Percentiles rank a stretch among this genome's conserved stretches.
Evolutionary conservation across 2,888 invertebrate genomes (phyloP).

Genomic region (Yponomeuta sedellus): DNA sequence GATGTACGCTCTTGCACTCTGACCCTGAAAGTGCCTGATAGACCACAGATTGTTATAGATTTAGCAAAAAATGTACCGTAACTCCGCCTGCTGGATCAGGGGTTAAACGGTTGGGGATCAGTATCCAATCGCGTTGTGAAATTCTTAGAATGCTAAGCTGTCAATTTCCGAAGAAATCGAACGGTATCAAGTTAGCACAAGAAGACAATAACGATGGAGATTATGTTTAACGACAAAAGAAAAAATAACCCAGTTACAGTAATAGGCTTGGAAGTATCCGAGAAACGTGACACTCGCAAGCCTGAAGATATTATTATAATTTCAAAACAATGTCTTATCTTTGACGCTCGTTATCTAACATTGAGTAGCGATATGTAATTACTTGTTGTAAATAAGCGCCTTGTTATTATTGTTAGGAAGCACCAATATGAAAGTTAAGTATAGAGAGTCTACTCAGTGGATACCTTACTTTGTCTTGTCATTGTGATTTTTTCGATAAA

Average conservation of each 20-base stretch:
- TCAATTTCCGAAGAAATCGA: neutral
- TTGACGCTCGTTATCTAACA: neutral
- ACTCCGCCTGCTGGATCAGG: neutral
- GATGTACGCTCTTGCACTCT: conserved; percentile 43
- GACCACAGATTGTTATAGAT: conserved; percentile 16
- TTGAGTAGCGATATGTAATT: neutral
- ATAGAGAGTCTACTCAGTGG: neutral
- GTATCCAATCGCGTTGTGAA: neutral
- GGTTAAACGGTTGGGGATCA: neutral
- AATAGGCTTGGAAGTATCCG: neutral
- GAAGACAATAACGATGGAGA: neutral
- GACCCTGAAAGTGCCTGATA: conserved; percentile 29
- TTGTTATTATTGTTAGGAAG: neutral
- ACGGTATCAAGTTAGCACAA: neutral
- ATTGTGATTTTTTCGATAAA: no score
- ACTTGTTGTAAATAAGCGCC: neutral
- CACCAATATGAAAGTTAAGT: neutral
- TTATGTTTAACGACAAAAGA: neutral
- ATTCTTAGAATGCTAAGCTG: neutral
- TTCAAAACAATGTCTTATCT: neutral
- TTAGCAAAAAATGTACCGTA: conserved; percentile 4
- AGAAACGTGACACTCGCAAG: neutral
- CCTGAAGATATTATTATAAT: neutral
- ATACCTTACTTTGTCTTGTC: no score
- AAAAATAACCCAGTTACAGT: neutral